phyloP scores from a whole-genome alignment of 2,888 invertebrate species.

The Caenorhabditis parvicauda region DNA sequence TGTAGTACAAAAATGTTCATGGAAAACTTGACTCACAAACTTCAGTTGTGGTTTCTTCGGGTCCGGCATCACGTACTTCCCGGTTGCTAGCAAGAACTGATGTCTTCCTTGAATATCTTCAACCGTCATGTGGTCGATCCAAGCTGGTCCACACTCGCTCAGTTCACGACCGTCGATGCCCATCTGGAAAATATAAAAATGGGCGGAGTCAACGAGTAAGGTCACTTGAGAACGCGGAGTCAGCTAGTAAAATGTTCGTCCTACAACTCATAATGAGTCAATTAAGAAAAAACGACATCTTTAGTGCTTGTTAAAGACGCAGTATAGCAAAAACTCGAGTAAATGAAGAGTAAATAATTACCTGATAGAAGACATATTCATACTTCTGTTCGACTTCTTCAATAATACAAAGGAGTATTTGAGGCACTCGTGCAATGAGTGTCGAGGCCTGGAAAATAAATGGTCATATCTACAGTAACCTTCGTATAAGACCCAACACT shows the following conservation, averaged over 20 bases:
- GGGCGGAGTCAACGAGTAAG: too few relatives aligned
- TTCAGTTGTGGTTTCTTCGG: conserved; percentile 42
- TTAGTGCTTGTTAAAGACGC: background rate
- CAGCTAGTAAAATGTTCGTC: background rate
- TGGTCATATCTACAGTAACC: too few relatives aligned
- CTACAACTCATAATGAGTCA: background rate
- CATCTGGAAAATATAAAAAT: conserved; percentile 56
- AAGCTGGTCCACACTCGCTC: conserved; percentile 31
- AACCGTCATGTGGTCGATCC: conserved; percentile 23
- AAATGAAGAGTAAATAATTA: conserved; percentile 2
- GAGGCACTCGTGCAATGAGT: conserved; percentile 34
- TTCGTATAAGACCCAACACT: too few relatives aligned
- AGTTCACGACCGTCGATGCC: conserved; percentile 50
- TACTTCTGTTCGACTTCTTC: conserved; percentile 57
- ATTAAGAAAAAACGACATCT: too few relatives aligned
- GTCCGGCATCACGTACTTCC: conserved; percentile 54
- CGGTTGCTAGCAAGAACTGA: conserved; percentile 47
- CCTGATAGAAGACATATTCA: conserved; percentile 57
- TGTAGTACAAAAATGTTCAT: too few relatives aligned
- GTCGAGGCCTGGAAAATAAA: conserved; percentile 33
- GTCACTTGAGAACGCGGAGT: too few relatives aligned
- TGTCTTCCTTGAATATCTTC: conserved; percentile 38
- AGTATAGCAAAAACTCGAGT: background rate
- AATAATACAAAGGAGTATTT: conserved; percentile 46
- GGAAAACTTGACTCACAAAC: conserved; percentile 8